phyloP scores from a whole-genome alignment of 2,888 invertebrate species.

The Lucinisca nassula region DNA sequence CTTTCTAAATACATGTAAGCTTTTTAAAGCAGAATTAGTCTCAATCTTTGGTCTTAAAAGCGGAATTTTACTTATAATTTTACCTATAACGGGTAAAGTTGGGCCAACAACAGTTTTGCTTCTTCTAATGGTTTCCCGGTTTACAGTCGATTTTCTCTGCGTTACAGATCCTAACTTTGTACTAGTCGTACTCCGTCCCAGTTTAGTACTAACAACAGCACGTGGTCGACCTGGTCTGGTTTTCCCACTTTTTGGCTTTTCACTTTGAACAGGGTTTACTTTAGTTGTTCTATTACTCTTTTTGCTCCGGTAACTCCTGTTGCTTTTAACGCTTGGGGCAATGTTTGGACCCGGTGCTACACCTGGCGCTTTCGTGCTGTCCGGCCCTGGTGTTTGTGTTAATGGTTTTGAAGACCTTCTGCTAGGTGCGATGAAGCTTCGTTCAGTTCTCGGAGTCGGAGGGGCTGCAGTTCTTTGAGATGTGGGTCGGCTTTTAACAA shows the following conservation, averaged over 20 bases:
- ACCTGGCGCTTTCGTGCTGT: constrained; percentile 38
- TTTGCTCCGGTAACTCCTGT: neutral
- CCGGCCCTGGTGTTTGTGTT: constrained; percentile 19
- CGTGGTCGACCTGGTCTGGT: neutral
- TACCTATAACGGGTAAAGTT: neutral
- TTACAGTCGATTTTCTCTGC: constrained; percentile 4
- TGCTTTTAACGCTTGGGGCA: constrained; percentile 14
- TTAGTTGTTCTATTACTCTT: neutral
- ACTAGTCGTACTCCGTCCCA: constrained; percentile 39
- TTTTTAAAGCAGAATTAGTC: too few relatives aligned
- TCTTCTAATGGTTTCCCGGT: constrained; percentile 25
- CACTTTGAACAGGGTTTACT: neutral
- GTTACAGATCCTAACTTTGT: constrained; percentile 41
- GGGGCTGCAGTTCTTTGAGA: neutral
- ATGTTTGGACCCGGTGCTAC: neutral
- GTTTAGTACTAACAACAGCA: neutral
- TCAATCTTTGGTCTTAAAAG: too few relatives aligned
- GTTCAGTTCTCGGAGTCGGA: neutral
- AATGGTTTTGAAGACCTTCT: neutral
- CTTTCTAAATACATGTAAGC: too few relatives aligned
- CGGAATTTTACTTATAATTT: too few relatives aligned
- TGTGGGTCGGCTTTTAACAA: neutral
- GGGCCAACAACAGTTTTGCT: constrained; percentile 45
- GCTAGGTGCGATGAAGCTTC: constrained; percentile 8
- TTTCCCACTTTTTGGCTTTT: neutral